Evolutionary conservation across 2,113 vertebrate genomes (phyloP), one percentile per base, ranked within the genome.

Genomic region (Pelvicachromis taeniatus): DNA sequence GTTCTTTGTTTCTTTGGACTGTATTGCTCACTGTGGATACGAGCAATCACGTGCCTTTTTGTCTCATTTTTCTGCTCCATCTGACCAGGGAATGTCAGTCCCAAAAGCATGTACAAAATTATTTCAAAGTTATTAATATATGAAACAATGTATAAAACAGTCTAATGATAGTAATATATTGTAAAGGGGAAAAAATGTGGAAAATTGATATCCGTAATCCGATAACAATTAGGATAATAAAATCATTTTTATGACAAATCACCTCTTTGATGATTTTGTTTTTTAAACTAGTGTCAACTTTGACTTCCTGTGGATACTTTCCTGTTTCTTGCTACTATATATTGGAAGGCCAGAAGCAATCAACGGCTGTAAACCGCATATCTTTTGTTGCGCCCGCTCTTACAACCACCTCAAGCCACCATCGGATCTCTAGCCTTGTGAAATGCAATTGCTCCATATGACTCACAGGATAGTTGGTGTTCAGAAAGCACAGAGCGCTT

Each of bases 41-140:
- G 93, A 94, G 94, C 92, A 92, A 95, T 95, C 91, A 85, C 93
- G 96, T 96, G 96, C 96, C 96, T 96, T 96, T 95, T 90, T 94
- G 86, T 6, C 53, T 84, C 79, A 33, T 91, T 56, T 81, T 94
- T 93, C 87, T 86, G 89, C 92, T 93, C 86, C 91, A 86, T 93
- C 91, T 93, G 94, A 96, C 94, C 90, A 78, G 95, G 93, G 94
- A 95, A 95, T 92, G 94, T 94, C 80, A 89, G 78, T 90, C 91
- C 94, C 91, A 63, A 78, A 94, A 94, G 95, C 95, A 96, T 96
- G 96, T 95, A 95, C 85, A 95, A 93, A 94, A 84, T 93, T 84
- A 87, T 93, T 96, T 95, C 91, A 91, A 93, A 94, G 90, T 80
- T 87, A 93, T 90, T 92, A 89, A 94, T 93, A 93, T 95, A 90